phyloP scores from a whole-genome alignment of 2,113 vertebrate genomes.

The Odocoileus virginianus region DNA sequence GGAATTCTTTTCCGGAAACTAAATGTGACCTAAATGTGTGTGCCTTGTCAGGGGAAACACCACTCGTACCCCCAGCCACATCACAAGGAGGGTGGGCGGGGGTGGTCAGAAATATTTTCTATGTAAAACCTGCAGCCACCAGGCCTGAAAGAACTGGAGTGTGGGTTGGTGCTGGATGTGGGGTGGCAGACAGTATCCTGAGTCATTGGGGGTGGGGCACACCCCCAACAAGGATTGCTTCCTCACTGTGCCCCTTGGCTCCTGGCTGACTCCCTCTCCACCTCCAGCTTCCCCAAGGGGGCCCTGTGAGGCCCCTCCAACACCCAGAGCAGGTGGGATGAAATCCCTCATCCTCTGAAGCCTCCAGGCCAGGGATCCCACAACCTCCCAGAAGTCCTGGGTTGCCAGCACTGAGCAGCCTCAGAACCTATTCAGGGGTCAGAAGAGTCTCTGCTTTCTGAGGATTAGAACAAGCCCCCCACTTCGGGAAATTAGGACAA shows the following conservation, averaged over 20 bases:
- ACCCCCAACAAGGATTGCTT: background rate
- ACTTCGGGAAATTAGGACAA: background rate
- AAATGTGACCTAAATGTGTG: background rate
- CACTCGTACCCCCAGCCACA: too few species aligned
- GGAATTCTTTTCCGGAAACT: background rate
- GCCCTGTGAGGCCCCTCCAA: background rate
- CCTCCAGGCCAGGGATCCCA: background rate
- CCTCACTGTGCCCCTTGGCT: background rate
- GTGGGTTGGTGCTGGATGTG: background rate
- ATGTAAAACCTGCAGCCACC: background rate
- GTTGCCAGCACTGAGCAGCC: background rate
- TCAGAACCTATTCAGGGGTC: background rate
- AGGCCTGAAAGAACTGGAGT: background rate
- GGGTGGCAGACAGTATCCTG: background rate
- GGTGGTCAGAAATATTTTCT: background rate
- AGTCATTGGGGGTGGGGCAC: background rate
- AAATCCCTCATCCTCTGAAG: background rate
- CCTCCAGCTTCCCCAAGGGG: background rate
- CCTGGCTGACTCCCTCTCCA: background rate
- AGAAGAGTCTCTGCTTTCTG: background rate
- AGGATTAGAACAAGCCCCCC: background rate
- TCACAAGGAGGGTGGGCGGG: background rate
- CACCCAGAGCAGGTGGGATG: background rate
- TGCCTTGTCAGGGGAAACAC: background rate
- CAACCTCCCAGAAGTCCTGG: background rate